Evolutionary conservation across 2,113 vertebrate species (phyloP), one percentile per base, ranked within the genome.

Genomic region (Hyla sarda): DNA sequence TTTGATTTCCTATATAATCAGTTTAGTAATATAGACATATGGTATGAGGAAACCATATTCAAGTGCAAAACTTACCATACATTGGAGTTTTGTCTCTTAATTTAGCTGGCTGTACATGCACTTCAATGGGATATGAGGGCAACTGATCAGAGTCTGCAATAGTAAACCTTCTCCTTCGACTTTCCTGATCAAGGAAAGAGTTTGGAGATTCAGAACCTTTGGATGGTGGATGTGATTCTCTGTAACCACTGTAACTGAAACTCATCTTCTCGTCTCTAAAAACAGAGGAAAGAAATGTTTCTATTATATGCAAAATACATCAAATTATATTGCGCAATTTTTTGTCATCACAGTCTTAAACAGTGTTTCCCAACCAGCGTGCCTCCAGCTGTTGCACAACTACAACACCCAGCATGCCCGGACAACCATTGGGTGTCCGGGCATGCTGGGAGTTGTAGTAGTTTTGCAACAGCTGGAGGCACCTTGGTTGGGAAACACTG

Each of bases 171-270:
- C 95, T 90, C 0, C 94, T 93, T 37, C 92, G 91, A 19, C 90
- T 90, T 71, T 97, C 95, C 16, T 95, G 92, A 89, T 99, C 97
- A 91, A 98, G 88, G 87, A 94, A 96, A 28, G 96, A 97, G 90
- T 98, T 97, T 0, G 97, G 97, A 54, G 97, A 99, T 91, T 99
- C 96, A 0, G 96, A 95, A 0, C 97, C 96, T 87, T 93, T 96
- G 0, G 92, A 91, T 0, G 83, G 89, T 0, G 88, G 90, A 12
- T 89, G 92, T 62, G 88, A 25, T 5, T 90, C 90, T 78, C 93
- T 93, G 56, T 89, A 94, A 65, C 92, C 90, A 28, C 92, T 87
- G 41, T 92, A 93, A 1, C 92, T n/a, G 72, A 90, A 92, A 69
- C 90, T 92, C 10, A 88, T 88, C 23, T 94, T 94, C 54, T 93